These are phyloP conservation scores for Vulpes vulpes DNA, from an alignment of 2,113 vertebrate genomes.

Conservation along the genomic window DNA sequence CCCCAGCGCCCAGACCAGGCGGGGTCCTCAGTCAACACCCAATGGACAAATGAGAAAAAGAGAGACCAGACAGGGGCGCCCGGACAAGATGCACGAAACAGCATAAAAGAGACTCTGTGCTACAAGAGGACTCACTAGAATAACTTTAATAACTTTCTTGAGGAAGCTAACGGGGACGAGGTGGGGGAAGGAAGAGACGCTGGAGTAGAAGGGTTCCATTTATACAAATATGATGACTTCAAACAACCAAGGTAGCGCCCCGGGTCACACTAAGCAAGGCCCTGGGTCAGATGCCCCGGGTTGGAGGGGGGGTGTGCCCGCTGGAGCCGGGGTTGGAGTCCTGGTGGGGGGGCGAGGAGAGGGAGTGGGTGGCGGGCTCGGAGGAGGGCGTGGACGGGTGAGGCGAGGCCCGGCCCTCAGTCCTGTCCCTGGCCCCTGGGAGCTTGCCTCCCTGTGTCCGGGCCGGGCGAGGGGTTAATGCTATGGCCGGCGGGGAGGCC, in stretches of 20 bases:
- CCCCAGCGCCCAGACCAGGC: neutral
- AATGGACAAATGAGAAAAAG: neutral
- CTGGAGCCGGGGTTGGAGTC: conserved; percentile 32
- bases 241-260: neutral
- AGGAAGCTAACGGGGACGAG: neutral
- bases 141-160: conserved; percentile 48
- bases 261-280: neutral
- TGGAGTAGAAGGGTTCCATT: neutral
- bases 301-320: neutral
- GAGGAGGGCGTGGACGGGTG: neutral
- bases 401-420: neutral
- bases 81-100: neutral
- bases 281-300: neutral
- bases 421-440: conserved; percentile 61
- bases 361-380: neutral
- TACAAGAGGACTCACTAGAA: neutral
- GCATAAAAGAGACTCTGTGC: neutral
- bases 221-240: neutral
- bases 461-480: conserved; percentile 78
- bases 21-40: neutral
- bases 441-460: conserved; percentile 54
- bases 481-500: conserved; percentile 70
- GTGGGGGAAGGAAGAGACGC: neutral
- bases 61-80: neutral
- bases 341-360: conserved; percentile 68